These are phyloP conservation scores for Paramormyrops kingsleyae DNA, from an alignment of 2,113 vertebrate genomes.

Conservation along the genomic window DNA sequence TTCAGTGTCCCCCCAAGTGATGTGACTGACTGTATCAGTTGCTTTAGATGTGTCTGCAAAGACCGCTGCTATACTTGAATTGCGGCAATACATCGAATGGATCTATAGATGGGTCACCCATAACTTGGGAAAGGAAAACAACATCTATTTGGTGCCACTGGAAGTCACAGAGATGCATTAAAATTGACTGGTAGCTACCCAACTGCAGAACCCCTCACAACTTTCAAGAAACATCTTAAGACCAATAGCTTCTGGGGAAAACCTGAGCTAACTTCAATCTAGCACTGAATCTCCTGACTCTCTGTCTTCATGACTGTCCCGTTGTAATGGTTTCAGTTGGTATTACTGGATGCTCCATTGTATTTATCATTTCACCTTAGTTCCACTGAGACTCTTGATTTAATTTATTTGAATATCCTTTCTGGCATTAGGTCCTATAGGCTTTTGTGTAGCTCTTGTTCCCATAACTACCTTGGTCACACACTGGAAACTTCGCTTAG, in stretches of 20 bases:
- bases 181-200: neutral
- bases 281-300: neutral
- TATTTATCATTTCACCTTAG: neutral
- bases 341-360: neutral
- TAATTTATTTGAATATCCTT: neutral
- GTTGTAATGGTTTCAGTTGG: neutral
- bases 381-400: neutral
- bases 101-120: slow-evolving; percentile 40
- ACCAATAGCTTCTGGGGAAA: neutral
- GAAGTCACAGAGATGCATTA: neutral
- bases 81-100: slow-evolving; percentile 40
- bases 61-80: slow-evolving; percentile 43
- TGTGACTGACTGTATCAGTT: slow-evolving; percentile 10
- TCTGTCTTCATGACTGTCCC: neutral
- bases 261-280: neutral
- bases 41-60: slow-evolving; percentile 32
- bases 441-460: neutral
- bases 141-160: neutral
- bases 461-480: neutral
- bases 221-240: neutral
- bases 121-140: slow-evolving; percentile 20
- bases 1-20: slow-evolving; percentile 3
- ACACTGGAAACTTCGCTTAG: neutral
- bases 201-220: neutral
- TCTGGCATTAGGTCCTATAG: neutral